phyloP scores from a whole-genome alignment of 2,797 vertebrate species.

The Ptychobarbus kaznakovi region DNA sequence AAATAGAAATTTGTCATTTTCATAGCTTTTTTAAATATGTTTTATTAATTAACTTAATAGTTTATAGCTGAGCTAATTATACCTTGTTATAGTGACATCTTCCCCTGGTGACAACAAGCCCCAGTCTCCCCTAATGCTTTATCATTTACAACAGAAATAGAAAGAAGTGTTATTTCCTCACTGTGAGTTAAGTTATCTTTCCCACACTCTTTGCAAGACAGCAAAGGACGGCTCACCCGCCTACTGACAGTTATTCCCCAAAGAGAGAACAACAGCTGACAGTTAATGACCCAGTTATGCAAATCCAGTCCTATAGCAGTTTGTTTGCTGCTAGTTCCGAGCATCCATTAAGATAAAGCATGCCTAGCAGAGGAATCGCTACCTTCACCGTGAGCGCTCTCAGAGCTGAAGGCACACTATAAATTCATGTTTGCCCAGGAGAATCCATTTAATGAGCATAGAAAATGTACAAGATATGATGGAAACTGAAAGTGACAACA shows the following conservation, averaged over 20 bases:
- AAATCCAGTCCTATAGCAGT: conserved; percentile 69
- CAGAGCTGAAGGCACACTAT: conserved; percentile 1
- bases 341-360: conserved; percentile 71
- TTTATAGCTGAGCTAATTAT: background rate
- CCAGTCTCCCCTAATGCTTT: conserved; percentile 15
- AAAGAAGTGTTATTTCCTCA: conserved; percentile 19
- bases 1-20: no score
- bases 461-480: conserved; percentile 18
- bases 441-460: conserved; percentile 23
- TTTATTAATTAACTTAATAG: background rate
- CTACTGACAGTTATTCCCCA: conserved; percentile 72
- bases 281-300: conserved; percentile 82
- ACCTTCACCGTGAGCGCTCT: background rate
- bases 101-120: background rate
- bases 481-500: conserved; percentile 16
- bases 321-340: conserved; percentile 64
- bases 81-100: conserved; percentile 3
- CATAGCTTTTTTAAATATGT: background rate
- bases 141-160: conserved; percentile 11
- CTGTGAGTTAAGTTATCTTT: conserved; percentile 29
- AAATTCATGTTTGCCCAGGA: conserved; percentile 8
- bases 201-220: background rate
- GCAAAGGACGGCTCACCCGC: conserved; percentile 61
- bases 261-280: conserved; percentile 69
- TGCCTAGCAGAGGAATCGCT: conserved; percentile 52